Evolutionary conservation across 2,888 invertebrate species (phyloP).

Genomic region (Rotaria sp.): DNA sequence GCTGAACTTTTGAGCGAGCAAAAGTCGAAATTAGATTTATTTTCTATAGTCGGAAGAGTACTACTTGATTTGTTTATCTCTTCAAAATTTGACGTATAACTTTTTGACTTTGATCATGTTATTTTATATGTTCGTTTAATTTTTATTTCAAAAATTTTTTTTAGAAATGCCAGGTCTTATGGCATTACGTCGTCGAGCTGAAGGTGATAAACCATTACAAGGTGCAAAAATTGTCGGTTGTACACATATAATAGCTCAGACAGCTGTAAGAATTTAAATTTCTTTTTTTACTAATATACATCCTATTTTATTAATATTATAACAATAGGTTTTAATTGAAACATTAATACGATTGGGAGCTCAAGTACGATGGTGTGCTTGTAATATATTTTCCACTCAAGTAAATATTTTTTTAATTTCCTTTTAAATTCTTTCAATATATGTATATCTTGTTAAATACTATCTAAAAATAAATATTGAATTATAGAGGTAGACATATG

Average conservation of each 20-base stretch:
- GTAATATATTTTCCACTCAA: constrained; percentile 98
- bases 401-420: not conserved
- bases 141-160: too few species aligned
- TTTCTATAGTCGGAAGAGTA: too few species aligned
- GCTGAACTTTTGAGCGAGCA: too few species aligned
- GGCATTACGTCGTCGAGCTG: constrained; percentile 82
- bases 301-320: not conserved
- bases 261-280: constrained; percentile 63
- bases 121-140: too few species aligned
- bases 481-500: too few species aligned
- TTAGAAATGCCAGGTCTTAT: constrained; percentile 94
- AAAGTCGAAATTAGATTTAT: too few species aligned
- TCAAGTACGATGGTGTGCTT: constrained; percentile 85
- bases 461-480: too few species aligned
- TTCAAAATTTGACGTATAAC: too few species aligned
- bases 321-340: constrained; percentile 66
- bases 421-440: not conserved
- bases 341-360: constrained; percentile 80
- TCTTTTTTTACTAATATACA: not conserved
- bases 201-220: constrained; percentile 79
- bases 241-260: constrained; percentile 95
- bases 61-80: too few species aligned
- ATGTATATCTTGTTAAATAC: too few species aligned
- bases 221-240: constrained; percentile 94
- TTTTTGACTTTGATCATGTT: too few species aligned